Base-by-base conservation (phyloP, 1,140 invertebrate species). In the Leptinotarsa undecemlineata region DNA sequence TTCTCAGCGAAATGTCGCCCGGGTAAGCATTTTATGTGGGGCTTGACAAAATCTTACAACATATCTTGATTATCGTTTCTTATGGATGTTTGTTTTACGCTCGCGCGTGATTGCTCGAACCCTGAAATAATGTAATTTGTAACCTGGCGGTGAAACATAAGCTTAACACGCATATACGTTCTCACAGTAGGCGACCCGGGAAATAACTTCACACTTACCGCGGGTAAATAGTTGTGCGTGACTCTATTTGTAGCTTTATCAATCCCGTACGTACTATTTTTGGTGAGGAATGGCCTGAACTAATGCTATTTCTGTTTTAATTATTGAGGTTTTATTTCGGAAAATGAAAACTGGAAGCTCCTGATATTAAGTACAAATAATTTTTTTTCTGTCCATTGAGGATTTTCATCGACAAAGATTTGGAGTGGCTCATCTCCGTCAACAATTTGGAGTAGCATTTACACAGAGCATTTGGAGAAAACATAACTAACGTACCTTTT, bases 161-260 rank as follows among this genome's bases (percentile, higher is more conserved):
- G n/a, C 51, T 42, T 13, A 57, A 19, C 51, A 57, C 51, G 51
- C 51, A 57, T 57, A 57, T 15, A 42, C n/a, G 15, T 57, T 17
- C 14, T 57, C 51, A n/a, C n/a, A 57, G 14, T 14, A n/a, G 26
- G 64, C 17, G 42, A 21, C 42, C 23, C 64, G 42, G 42, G 19
- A 48, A 69, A 69, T 69, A 48, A 69, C 15, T 48, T 51, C 68
- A 69, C 64, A 67, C 64, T 23, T 42, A 67, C 64, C 26, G 8
- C 26, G 17, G 5, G n/a, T 23, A 33, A 33, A 67, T 67, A 67
- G 64, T 42, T 42, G 64, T 67, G 64, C 64, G 64, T 67, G 64
- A 67, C 64, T 26, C 26, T 33, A 11, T 19, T 42, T 67, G 23
- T 26, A 67, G 26, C 26, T 57, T 19, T 19, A 57, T 57, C 51